Percentiles rank a stretch among this genome's conserved stretches.
These are phyloP conservation scores for Drosophila atripex DNA, from an alignment of 2,888 invertebrate species.

Conservation along the genomic window DNA sequence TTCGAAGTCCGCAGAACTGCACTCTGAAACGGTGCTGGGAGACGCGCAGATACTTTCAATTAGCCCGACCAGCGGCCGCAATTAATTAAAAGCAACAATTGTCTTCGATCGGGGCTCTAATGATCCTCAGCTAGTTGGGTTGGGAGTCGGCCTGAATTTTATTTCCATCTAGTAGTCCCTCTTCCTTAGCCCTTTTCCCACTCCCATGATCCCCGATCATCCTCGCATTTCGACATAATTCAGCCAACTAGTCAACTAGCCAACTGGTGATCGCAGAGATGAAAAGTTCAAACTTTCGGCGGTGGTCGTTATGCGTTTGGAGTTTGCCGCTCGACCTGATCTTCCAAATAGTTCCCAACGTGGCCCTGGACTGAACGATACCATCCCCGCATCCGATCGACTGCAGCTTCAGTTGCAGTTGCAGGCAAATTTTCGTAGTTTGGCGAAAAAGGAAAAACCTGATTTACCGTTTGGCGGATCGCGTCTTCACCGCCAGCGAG, in stretches of 20 bases:
- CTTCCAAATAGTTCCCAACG: slow-evolving; percentile 22
- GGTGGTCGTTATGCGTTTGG: slow-evolving; percentile 42
- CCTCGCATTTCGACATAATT: slow-evolving; percentile 31
- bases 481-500: slow-evolving; percentile 44
- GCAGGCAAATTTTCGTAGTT: slow-evolving; percentile 72
- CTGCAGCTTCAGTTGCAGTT: slow-evolving; percentile 26
- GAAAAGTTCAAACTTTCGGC: slow-evolving; percentile 46
- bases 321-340: slow-evolving; percentile 19
- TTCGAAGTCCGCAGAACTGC: slow-evolving; percentile 28
- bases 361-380: slow-evolving; percentile 16
- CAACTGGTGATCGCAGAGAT: slow-evolving; percentile 10
- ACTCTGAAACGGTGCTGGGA: slow-evolving; percentile 67
- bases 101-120: slow-evolving; percentile 18
- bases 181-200: neutral
- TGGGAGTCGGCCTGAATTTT: no score
- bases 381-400: no score
- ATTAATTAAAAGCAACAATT: slow-evolving; percentile 42
- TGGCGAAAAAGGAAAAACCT: slow-evolving; percentile 73
- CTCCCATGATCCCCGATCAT: slow-evolving; percentile 1
- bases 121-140: slow-evolving; percentile 1
- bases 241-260: slow-evolving; percentile 4
- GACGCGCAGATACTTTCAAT: slow-evolving; percentile 72
- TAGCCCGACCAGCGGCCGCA: slow-evolving; percentile 43
- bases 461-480: slow-evolving; percentile 71
- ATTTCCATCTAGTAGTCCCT: no score